A percentile compares a stretch with the other conserved stretches of the same genome.
These are phyloP conservation scores for Calidris pygmaea DNA, from an alignment of 2,113 vertebrate genomes.

Conservation along the genomic window DNA sequence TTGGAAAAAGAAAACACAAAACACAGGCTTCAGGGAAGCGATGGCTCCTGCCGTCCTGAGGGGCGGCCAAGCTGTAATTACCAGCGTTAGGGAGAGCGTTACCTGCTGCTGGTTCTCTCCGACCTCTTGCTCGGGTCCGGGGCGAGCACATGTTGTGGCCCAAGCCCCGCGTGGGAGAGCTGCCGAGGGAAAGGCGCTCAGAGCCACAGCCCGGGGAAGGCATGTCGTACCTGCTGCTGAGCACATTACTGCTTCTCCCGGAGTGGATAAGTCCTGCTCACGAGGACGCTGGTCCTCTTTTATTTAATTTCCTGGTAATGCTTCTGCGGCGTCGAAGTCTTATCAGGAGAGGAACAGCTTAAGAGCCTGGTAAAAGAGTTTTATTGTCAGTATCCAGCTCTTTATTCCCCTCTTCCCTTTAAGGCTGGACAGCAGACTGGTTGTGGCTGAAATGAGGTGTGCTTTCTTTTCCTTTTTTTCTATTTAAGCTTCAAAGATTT, in stretches of 20 bases:
- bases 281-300: background rate
- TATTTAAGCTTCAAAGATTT: background rate
- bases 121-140: background rate
- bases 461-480: background rate
- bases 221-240: background rate
- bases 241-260: background rate
- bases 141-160: background rate
- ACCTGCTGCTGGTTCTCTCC: background rate
- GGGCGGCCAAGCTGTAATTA: background rate
- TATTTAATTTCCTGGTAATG: conserved; percentile 58
- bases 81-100: background rate
- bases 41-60: background rate
- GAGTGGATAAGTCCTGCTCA: conserved; percentile 14
- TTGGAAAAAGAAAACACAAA: background rate
- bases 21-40: background rate
- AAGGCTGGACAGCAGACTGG: background rate
- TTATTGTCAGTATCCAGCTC: conserved; percentile 16
- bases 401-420: conserved; percentile 25
- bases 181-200: fast-evolving
- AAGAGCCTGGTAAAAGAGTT: conserved; percentile 29
- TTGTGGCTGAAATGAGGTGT: background rate
- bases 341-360: conserved; percentile 41
- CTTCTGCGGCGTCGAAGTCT: background rate
- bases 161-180: background rate
- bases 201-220: background rate